These are phyloP conservation scores for Calliphora vicina DNA, from an alignment of 1,140 invertebrate species.

Conservation along the genomic window DNA sequence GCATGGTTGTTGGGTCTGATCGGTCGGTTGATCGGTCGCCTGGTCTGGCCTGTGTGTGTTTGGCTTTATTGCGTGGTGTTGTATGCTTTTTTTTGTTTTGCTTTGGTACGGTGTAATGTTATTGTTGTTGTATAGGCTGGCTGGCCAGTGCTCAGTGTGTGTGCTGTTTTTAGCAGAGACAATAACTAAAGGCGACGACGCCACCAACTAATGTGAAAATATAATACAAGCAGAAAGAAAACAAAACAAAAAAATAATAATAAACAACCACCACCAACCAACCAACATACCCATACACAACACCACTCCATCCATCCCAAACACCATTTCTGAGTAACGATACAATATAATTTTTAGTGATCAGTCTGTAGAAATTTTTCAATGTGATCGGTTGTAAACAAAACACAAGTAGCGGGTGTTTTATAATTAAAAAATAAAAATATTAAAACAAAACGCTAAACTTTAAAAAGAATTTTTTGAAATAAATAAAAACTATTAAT, in stretches of 20 bases:
- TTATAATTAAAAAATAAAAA: neutral
- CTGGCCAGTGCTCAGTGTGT: neutral
- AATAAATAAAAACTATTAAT: neutral
- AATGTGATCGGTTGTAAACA: conserved; percentile 14
- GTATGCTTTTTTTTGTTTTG: neutral
- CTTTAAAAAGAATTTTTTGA: neutral
- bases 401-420: conserved; percentile 11
- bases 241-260: neutral
- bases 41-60: no score
- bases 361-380: conserved; percentile 38
- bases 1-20: neutral
- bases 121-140: neutral
- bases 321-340: neutral
- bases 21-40: neutral
- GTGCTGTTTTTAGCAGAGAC: conserved; percentile 19
- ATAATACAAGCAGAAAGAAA: neutral
- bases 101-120: neutral
- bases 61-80: conserved; percentile 25
- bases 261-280: conserved; percentile 3
- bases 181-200: neutral
- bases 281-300: neutral
- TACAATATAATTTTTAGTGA: neutral
- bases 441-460: neutral
- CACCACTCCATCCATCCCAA: neutral
- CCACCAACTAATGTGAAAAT: conserved; percentile 23